Evolutionary conservation across 2,113 vertebrate species (phyloP), one percentile per base, ranked within the genome.

Genomic region (Poeciliopsis occidentalis): DNA sequence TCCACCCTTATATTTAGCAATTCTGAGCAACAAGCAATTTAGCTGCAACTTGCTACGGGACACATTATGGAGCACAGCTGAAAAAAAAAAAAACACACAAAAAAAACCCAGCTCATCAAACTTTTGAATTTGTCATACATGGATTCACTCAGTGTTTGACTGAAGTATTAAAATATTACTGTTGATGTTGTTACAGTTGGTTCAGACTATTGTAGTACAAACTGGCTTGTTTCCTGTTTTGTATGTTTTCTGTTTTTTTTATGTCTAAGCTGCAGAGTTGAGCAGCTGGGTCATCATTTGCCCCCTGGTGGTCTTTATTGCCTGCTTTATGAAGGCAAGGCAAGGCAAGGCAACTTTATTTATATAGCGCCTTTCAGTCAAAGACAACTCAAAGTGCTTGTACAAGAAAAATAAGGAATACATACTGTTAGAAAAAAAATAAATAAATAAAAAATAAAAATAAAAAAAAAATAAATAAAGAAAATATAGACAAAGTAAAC

Each of bases 201-300:
- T 29, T 44, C 10, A 24, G 29, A 62, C 17, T 60, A 57, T 51
- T 73, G 57, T 70, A 63, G 73, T 70, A 22, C 63, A n/a, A 81
- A 32, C 77, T 75, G 72, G 44, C 44, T 60, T 73, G 71, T 76
- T 89, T 91, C 90, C 86, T 89, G 82, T 88, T 87, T 78, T 19
- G 41, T 68, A 65, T 19, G 39, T 41, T 41, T 41, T 41, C 39
- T 41, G 34, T 15, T 41, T 41, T 41, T 41, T 57, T 70, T 79
- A 74, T 82, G 77, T 76, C 63, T 75, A 31, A 73, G 12, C 72
- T 77, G 70, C 72, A 64, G 65, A 68, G 74, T 29, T 17, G 3
- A 54, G 80, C 78, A 57, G 75, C 31, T 13, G 2, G 70, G 78
- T 82, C 81, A 87, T 72, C 66, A 72, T 26, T 26, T 57, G 61